Percentiles rank a stretch among this genome's conserved stretches.
phyloP scores from a whole-genome alignment of 2,797 vertebrate genomes.

The Phoxinus dragarum region DNA sequence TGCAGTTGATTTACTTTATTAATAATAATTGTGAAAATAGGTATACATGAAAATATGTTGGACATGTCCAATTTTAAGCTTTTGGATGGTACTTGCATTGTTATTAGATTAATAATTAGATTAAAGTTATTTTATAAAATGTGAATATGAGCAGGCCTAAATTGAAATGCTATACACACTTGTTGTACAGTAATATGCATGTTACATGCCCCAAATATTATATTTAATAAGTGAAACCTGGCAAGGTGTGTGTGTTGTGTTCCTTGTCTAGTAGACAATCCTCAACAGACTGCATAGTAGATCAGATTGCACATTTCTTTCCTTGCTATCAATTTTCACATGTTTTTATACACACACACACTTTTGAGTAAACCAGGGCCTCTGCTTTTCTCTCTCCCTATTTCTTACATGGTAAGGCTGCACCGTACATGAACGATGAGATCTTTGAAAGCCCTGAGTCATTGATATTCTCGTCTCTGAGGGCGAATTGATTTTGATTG shows the following conservation, averaged over 20 bases:
- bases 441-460: slow-evolving; percentile 34
- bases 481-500: slow-evolving; percentile 47
- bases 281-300: background rate
- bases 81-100: background rate
- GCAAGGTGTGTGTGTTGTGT: background rate
- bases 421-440: slow-evolving; percentile 4
- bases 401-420: slow-evolving; percentile 16
- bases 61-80: background rate
- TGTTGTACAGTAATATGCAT: background rate
- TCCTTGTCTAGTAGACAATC: background rate
- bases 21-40: background rate
- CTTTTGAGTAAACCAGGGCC: background rate
- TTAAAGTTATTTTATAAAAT: background rate
- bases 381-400: background rate
- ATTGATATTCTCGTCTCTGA: slow-evolving; percentile 46
- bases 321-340: background rate
- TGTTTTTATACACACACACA: background rate
- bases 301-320: background rate
- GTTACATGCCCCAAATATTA: background rate
- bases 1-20: background rate
- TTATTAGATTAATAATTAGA: background rate
- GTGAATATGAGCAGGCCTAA: background rate
- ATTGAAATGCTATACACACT: background rate
- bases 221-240: background rate
- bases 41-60: background rate